phyloP scores from a whole-genome alignment of 2,797 vertebrate species.

The Syngnathus rostellatus region DNA sequence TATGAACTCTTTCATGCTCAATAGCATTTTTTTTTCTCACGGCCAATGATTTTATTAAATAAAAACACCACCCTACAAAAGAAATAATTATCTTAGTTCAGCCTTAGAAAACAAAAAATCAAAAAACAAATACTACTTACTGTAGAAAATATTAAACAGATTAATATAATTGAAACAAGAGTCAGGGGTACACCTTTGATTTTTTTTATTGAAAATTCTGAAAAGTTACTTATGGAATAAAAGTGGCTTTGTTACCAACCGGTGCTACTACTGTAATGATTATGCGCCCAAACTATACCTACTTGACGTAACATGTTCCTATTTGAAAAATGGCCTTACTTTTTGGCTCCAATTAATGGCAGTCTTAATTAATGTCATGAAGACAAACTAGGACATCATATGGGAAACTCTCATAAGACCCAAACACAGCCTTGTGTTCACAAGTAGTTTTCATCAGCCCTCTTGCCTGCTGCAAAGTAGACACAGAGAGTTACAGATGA shows the following conservation, averaged over 20 bases:
- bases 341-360: not conserved
- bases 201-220: not conserved
- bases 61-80: not conserved
- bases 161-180: not conserved
- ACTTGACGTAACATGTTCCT: not conserved
- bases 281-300: not conserved
- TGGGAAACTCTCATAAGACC: not conserved
- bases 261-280: not conserved
- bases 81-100: not conserved
- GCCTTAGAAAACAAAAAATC: not conserved
- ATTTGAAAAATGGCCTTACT: not conserved
- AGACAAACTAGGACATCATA: not conserved
- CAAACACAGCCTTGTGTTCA: conserved; percentile 11
- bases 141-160: not conserved
- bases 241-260: not conserved
- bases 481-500: conserved; percentile 51
- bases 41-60: not conserved
- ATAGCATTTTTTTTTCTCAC: not conserved
- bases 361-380: not conserved
- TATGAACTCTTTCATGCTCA: not conserved
- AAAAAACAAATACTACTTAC: not conserved
- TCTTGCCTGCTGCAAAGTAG: conserved; percentile 45
- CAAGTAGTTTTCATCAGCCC: conserved; percentile 31
- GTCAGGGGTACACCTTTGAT: not conserved
- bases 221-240: not conserved